Evolutionary conservation across 23 tunicate genomes (phyloP).

Genomic region (Clavelina lepadiformis): DNA sequence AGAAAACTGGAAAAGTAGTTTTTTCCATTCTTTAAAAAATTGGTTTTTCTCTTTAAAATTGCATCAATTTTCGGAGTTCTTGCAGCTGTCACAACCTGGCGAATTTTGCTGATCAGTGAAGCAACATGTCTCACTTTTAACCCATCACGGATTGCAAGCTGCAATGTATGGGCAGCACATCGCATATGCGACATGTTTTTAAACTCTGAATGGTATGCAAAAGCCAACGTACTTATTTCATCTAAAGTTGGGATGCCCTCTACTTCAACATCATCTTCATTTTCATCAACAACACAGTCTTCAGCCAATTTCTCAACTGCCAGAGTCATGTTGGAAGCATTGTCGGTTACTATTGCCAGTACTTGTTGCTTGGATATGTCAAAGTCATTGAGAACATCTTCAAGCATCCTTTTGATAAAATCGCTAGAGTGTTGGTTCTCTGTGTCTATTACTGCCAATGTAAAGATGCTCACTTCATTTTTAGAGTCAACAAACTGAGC

Average conservation of each 20-base stretch:
- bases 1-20: too few species aligned
- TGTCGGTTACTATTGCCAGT: too few species aligned
- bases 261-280: too few species aligned
- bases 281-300: too few species aligned
- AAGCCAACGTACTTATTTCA: background rate
- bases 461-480: constrained; percentile 14
- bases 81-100: constrained; percentile 35
- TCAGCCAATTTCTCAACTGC: too few species aligned
- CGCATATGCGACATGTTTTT: constrained; percentile 16
- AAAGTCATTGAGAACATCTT: constrained; percentile 20
- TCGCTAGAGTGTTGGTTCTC: constrained; percentile 24
- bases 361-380: too few species aligned
- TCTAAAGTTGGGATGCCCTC: too few species aligned
- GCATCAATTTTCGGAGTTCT: constrained; percentile 30
- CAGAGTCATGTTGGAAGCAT: too few species aligned
- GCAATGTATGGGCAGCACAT: constrained; percentile 27
- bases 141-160: constrained; percentile 40
- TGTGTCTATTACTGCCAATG: constrained; percentile 29
- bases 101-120: constrained; percentile 24
- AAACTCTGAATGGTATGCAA: background rate
- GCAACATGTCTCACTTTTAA: constrained; percentile 17
- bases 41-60: constrained; percentile 11
- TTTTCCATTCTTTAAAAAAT: too few species aligned
- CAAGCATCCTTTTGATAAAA: constrained; percentile 1
- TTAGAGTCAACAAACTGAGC: constrained; percentile 27